phyloP scores from a whole-genome alignment of 2,797 vertebrate genomes.

The Potorous gilbertii region DNA sequence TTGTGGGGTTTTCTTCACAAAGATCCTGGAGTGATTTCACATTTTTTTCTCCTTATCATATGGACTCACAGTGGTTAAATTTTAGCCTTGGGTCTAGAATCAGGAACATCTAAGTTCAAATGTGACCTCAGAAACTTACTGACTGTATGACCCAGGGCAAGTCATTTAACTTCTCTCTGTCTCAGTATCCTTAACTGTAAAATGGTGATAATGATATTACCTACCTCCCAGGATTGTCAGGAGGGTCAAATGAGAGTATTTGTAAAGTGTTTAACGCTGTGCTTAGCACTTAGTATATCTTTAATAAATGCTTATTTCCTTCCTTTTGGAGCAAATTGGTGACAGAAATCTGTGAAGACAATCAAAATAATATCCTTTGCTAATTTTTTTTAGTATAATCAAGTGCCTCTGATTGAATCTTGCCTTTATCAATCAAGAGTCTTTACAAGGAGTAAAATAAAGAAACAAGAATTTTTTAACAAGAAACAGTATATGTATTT shows the following conservation, averaged over 20 bases:
- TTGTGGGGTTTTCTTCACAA: not conserved
- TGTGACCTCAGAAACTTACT: not conserved
- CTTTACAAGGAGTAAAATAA: too few species aligned
- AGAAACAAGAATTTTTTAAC: too few species aligned
- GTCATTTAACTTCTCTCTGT: not conserved
- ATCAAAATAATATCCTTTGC: too few species aligned
- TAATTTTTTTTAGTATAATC: too few species aligned
- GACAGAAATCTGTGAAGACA: not conserved
- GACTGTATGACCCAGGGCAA: not conserved
- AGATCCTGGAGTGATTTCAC: not conserved
- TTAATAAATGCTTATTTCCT: not conserved
- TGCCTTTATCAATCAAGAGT: too few species aligned
- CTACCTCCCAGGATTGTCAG: not conserved
- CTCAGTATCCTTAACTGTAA: not conserved
- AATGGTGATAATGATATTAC: not conserved
- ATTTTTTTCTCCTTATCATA: not conserved
- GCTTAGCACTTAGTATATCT: not conserved
- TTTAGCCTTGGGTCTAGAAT: not conserved
- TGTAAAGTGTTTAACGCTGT: not conserved
- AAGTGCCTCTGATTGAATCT: too few species aligned
- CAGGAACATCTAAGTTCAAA: not conserved
- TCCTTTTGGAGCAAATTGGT: not conserved
- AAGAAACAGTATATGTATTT: too few species aligned
- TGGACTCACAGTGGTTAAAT: not conserved
- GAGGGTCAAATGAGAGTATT: not conserved